Base-by-base conservation (phyloP, 2,888 invertebrate species). In the Dryobota labecula region DNA sequence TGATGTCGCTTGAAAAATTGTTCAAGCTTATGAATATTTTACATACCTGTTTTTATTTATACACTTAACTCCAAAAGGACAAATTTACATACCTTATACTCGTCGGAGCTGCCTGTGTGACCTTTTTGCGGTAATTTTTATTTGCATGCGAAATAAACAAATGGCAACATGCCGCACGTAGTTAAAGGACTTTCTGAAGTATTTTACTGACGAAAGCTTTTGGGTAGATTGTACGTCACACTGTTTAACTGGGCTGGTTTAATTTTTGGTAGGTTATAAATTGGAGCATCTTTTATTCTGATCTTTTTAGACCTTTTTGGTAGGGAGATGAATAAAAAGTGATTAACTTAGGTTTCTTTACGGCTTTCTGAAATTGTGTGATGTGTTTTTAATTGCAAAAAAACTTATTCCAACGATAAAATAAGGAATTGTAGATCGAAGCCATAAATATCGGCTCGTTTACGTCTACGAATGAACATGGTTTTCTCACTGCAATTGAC, bases 21-120 rank as follows among this genome's bases (percentile, higher is more conserved):
- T 72, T 73, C 20, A 65, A 79, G 54, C 76, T 74, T 80, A 61
- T 60, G 71, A 84, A 83, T 83, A 80, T 83, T 85, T 80, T 66
- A 78, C 78, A 80, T 84, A 69, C 41, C 53, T 36, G 58, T 70
- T 86, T 80, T 83, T 86, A 80, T 83, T 84, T 86, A 84, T 77
- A 76, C 73, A 77, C 78, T 80, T 84, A 82, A 76, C 71, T 80
- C 79, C 72, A 83, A 82, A 86, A 86, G 84, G 84, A 84, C 83
- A 85, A 87, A 90, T 90, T 89, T 89, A 86, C 90, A 89, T 90
- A 88, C 86, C 87, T 87, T 84, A 83, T 77, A 80, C 82, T 83
- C 83, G 68, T 71, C 76, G 63, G 68, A 71, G 76, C 64, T 76
- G 83, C 85, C 81, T 88, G 86, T 78, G 83, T 73, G 79, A 84